Conservation (phyloP, 2,888 invertebrate genomes). For the Sinhomidia bicolor region DNA sequence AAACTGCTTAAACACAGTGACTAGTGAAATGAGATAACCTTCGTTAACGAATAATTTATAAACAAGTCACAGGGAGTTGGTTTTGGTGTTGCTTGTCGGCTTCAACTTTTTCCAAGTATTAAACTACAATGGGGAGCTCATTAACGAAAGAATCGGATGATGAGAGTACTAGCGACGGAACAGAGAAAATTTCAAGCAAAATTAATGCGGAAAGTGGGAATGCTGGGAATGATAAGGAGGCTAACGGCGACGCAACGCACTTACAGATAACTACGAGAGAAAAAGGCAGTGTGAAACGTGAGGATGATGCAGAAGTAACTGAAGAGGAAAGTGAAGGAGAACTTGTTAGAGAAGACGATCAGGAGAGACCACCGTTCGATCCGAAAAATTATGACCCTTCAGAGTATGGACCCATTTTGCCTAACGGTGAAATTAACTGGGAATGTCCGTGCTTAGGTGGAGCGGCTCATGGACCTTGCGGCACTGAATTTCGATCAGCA, state of each 20-base stretch:
- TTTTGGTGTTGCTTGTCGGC: not conserved
- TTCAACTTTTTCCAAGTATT: not conserved
- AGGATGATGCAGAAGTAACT: slow-evolving; percentile 9
- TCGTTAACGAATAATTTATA: not conserved
- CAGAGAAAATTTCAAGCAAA: not conserved
- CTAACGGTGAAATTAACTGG: slow-evolving; percentile 97
- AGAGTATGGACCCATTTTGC: slow-evolving; percentile 90
- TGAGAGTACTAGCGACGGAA: slow-evolving; percentile 31
- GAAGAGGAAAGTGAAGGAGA: slow-evolving; percentile 50
- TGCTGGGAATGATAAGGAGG: not conserved
- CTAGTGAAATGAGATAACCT: not conserved
- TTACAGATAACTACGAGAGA: slow-evolving; percentile 16
- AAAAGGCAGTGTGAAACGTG: not conserved
- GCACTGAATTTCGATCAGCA: slow-evolving; percentile 94
- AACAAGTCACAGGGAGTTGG: not conserved
- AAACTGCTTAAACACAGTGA: too few relatives aligned
- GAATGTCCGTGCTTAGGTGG: slow-evolving; percentile 98
- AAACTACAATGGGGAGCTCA: slow-evolving; percentile 69
- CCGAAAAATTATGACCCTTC: slow-evolving; percentile 87
- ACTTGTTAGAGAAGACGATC: slow-evolving; percentile 59
- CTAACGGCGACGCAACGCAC: not conserved
- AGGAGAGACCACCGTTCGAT: slow-evolving; percentile 70
- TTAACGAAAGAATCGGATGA: slow-evolving; percentile 72
- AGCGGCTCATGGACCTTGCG: slow-evolving; percentile 99
- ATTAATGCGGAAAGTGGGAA: not conserved